Base-by-base conservation (phyloP, 2,113 vertebrate genomes). In the Chelonoidis abingdonii region DNA sequence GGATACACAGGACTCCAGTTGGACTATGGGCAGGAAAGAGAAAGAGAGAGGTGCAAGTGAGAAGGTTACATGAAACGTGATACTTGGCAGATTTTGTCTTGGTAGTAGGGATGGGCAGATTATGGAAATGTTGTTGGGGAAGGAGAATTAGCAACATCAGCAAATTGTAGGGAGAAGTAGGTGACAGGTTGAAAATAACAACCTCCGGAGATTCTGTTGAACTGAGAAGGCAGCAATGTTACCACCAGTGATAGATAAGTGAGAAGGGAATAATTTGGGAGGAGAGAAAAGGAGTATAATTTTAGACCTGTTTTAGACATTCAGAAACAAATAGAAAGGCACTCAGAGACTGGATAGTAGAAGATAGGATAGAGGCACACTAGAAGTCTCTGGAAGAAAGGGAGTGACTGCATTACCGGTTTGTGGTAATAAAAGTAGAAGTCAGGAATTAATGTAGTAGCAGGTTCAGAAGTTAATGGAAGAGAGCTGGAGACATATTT, bases 351-450 rank as follows among this genome's bases (percentile, higher is more conserved):
- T 49, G 19, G 27, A 62, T 0, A 57, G 25, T 1, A 5, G 17
- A 11, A 41, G 5, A 85, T 88, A 54, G 38, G 4, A 88, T 59
- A 89, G 59, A 83, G 84, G 16, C 5, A 88, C 12, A 87, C 2
- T 53, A 38, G 8, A 25, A 88, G 14, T 25, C 14, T 38, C 76
- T 87, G 4, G 50, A 87, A 65, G 38, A 35, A 3, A 72, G 6
- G 3, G 4, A 49, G 84, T 62, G 44, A 14, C 24, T 25, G 5
- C 0, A 0, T 2, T 4, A 62, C 1, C 75, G 14, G 29, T 0
- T 82, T 24, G 16, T 0, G 8, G 3, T n/a, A 78, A 49, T 25
- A 83, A 83, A 88, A 49, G 76, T 57, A 69, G n/a, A 50, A 59
- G 12, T 6, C 1, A 72, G n/a, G 3, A 75, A 53, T 52, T 7